Conservation (phyloP, 2,888 invertebrate species). For the Abscondita cerata region DNA sequence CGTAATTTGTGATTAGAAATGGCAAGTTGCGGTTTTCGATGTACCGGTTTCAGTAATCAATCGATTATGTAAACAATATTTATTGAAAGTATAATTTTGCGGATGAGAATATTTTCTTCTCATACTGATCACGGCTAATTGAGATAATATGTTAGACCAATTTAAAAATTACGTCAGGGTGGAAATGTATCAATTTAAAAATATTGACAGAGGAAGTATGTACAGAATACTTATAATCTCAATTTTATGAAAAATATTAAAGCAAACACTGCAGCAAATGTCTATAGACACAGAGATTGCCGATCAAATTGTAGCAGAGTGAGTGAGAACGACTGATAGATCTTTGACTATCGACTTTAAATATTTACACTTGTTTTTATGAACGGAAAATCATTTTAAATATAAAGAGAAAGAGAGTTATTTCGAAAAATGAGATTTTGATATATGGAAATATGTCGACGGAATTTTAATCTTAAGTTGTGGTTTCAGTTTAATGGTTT, state of each 20-base stretch:
- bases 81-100: conserved; percentile 5
- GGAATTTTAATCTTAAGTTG: conserved; percentile 16
- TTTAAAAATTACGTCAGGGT: conserved; percentile 33
- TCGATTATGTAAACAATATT: conserved; percentile 40
- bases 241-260: conserved; percentile 60
- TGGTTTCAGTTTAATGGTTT: conserved; percentile 7
- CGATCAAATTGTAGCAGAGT: conserved; percentile 53
- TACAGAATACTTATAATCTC: conserved; percentile 58
- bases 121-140: conserved; percentile 2
- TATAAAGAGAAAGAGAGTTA: conserved; percentile 48
- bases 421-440: conserved; percentile 44
- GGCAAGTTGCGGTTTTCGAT: conserved; percentile 16
- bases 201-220: conserved; percentile 57
- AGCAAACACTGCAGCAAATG: conserved; percentile 58
- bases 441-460: conserved; percentile 28
- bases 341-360: conserved; percentile 58
- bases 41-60: conserved; percentile 26
- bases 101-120: neutral
- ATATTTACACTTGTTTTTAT: conserved; percentile 57
- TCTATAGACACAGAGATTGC: conserved; percentile 60
- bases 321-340: conserved; percentile 48
- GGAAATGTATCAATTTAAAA: conserved; percentile 51
- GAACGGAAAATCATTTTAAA: conserved; percentile 53
- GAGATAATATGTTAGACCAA: conserved; percentile 26
- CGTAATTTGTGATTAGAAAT: conserved; percentile 28